These are phyloP conservation scores for Polydrusus tereticollis DNA, from an alignment of 2,888 invertebrate genomes.

Conservation along the genomic window DNA sequence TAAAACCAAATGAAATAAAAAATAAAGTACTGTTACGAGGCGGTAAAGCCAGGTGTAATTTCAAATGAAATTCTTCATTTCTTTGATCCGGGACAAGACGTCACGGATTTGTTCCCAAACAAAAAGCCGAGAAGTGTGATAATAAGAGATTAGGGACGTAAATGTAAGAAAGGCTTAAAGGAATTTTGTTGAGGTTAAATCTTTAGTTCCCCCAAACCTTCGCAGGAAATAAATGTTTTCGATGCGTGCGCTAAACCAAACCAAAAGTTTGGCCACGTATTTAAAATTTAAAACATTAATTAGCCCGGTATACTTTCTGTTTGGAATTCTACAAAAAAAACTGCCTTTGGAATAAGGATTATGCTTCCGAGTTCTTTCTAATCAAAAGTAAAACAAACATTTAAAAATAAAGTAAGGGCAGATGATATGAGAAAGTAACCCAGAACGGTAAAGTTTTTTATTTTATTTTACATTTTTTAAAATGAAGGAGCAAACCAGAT, in stretches of 20 bases:
- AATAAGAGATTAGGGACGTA: conserved; percentile 41
- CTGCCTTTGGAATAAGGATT: conserved; percentile 34
- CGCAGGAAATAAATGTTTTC: conserved; percentile 34
- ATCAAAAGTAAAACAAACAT: conserved; percentile 21
- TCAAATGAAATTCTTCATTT: conserved; percentile 34
- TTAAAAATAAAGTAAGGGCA: conserved; percentile 22
- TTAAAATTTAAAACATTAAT: conserved; percentile 40
- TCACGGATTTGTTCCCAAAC: conserved; percentile 43
- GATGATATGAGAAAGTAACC: background rate
- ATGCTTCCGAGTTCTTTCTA: conserved; percentile 3
- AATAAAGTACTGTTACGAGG: conserved; percentile 33
- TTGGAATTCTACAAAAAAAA: conserved; percentile 30
- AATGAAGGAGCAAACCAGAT: too few relatives aligned
- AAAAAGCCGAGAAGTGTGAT: conserved; percentile 48
- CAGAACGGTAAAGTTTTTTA: too few relatives aligned
- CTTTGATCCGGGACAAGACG: conserved; percentile 38
- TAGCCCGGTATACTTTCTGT: conserved; percentile 27
- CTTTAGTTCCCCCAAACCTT: conserved; percentile 14
- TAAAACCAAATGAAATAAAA: conserved; percentile 44
- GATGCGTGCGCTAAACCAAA: conserved; percentile 24
- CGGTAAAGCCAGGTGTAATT: conserved; percentile 34
- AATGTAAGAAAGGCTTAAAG: conserved; percentile 34
- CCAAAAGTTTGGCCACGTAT: conserved; percentile 21
- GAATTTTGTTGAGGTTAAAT: conserved; percentile 36
- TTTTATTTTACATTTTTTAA: too few relatives aligned